phyloP scores from a whole-genome alignment of 30 jellyfish, hydroid and myxozoan species.

The Hydra vulgaris region DNA sequence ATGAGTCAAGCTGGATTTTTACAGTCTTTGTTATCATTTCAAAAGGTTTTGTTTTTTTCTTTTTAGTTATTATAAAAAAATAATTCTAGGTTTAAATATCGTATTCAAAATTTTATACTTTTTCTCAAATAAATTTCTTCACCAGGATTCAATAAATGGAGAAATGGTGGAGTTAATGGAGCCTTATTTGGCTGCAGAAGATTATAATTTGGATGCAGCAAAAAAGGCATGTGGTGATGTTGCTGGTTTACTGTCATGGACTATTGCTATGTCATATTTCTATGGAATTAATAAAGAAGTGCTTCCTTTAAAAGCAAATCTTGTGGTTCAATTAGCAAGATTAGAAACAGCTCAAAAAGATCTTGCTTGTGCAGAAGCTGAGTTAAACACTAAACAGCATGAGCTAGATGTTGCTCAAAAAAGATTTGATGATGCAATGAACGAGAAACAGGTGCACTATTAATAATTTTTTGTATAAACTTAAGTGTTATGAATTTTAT shows the following conservation, averaged over 20 bases:
- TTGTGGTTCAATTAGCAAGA: constrained; percentile 71
- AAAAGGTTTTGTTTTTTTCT: constrained; percentile 22
- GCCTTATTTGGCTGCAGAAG: constrained; percentile 62
- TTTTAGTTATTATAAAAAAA: too few species aligned
- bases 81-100: background rate
- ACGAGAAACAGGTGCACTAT: constrained; percentile 68
- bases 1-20: constrained; percentile 62
- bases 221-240: constrained; percentile 60
- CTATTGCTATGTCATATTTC: constrained; percentile 73
- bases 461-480: background rate
- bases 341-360: constrained; percentile 55
- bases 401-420: constrained; percentile 65
- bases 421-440: constrained; percentile 71
- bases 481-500: background rate
- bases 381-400: constrained; percentile 50
- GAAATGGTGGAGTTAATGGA: constrained; percentile 66
- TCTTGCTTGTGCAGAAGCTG: constrained; percentile 49
- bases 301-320: constrained; percentile 58
- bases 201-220: constrained; percentile 69
- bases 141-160: constrained; percentile 64
- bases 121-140: background rate
- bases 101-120: too few species aligned
- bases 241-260: constrained; percentile 82
- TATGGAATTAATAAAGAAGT: constrained; percentile 70
- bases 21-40: constrained; percentile 48